phyloP scores from a whole-genome alignment of 2,113 vertebrate species.

The Montifringilla adamsi region DNA sequence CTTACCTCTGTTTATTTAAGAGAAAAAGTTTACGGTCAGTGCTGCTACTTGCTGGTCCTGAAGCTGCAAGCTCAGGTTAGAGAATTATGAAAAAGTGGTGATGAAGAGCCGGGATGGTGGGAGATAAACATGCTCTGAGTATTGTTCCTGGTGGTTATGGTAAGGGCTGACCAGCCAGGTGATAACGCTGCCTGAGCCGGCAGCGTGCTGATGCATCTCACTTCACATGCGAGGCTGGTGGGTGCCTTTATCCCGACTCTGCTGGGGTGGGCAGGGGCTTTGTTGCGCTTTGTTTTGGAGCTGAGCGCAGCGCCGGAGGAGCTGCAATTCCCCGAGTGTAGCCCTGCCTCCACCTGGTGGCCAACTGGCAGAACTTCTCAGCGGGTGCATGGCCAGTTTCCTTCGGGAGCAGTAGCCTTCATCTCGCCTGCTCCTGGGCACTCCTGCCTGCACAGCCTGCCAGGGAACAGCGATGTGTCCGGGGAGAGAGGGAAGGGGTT shows the following conservation, averaged over 20 bases:
- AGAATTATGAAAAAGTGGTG: background rate
- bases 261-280: background rate
- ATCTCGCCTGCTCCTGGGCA: background rate
- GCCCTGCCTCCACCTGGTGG: background rate
- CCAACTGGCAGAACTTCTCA: background rate
- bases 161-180: background rate
- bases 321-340: background rate
- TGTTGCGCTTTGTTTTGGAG: background rate
- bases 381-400: rapidly evolving
- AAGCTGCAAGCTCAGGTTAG: background rate
- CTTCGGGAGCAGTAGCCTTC: too few relatives aligned
- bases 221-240: background rate
- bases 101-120: background rate
- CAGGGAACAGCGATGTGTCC: background rate
- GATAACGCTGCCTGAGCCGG: background rate
- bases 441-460: background rate
- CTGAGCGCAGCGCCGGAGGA: background rate
- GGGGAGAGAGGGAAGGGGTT: background rate
- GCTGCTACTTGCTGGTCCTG: background rate
- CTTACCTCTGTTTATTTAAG: background rate
- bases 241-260: background rate
- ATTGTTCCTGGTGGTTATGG: background rate
- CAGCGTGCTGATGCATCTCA: background rate
- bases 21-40: background rate
- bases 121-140: background rate